These are phyloP conservation scores for Peromyscus polionotus DNA, from an alignment of 2,113 vertebrate genomes.

Conservation along the genomic window DNA sequence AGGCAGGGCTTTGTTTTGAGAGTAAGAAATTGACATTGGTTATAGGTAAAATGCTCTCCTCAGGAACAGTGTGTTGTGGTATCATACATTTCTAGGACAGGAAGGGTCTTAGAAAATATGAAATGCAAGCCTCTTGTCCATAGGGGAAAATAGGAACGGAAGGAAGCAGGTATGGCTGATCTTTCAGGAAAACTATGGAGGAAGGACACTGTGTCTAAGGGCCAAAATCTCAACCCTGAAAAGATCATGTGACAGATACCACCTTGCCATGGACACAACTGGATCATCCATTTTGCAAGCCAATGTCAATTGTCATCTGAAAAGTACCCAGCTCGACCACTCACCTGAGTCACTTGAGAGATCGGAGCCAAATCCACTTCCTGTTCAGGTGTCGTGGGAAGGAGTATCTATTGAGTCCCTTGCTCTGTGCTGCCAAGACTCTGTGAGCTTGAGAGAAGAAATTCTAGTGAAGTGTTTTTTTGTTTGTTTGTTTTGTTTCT, in stretches of 20 bases:
- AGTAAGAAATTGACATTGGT: neutral
- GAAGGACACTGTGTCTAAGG: neutral
- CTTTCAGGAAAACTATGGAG: neutral
- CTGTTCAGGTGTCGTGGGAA: neutral
- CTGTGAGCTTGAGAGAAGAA: neutral
- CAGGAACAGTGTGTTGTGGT: neutral
- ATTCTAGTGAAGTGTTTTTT: neutral
- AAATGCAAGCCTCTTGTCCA: neutral
- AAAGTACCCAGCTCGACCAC: neutral
- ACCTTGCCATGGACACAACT: neutral
- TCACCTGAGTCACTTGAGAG: neutral
- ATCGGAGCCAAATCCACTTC: neutral
- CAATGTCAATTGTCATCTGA: neutral
- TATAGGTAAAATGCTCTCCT: slow-evolving; percentile 14
- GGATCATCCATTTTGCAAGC: neutral
- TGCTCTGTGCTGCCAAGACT: neutral
- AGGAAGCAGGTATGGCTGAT: neutral
- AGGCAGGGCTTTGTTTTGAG: slow-evolving; percentile 27
- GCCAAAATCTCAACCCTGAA: neutral
- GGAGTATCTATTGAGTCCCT: neutral
- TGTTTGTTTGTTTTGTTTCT: neutral
- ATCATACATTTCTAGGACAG: neutral
- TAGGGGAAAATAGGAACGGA: slow-evolving; percentile 47
- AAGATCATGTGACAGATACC: neutral
- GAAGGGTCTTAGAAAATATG: neutral